Evolutionary conservation across 2,888 invertebrate genomes (phyloP).

Genomic region (Drosophila dives): DNA sequence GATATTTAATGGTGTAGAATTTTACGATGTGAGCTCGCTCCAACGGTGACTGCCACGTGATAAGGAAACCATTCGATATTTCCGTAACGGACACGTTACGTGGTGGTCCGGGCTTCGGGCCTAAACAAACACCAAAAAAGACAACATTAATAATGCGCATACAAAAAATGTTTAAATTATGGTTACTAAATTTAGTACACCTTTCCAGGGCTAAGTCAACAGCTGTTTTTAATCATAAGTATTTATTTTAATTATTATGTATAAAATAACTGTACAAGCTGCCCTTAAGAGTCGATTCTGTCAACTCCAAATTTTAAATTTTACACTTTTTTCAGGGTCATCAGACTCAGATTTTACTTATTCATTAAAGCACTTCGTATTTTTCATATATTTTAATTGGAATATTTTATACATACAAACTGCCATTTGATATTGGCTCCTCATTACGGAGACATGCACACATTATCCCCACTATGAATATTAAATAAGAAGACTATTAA

Average conservation of each 20-base stretch:
- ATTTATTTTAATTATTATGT: background rate
- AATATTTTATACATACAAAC: background rate
- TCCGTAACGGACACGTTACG: constrained; percentile 95
- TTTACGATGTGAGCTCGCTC: constrained; percentile 93
- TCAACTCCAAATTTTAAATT: background rate
- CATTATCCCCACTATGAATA: constrained; percentile 16
- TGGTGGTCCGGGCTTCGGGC: constrained; percentile 96
- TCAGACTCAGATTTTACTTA: too few species aligned
- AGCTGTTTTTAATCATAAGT: background rate
- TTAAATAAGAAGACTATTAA: constrained; percentile 27
- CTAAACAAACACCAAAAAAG: constrained; percentile 85
- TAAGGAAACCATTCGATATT: constrained; percentile 94
- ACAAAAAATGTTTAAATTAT: background rate
- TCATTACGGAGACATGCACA: background rate
- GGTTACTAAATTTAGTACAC: background rate
- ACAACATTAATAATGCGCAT: constrained; percentile 5
- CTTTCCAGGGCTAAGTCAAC: background rate
- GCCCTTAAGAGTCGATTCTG: background rate
- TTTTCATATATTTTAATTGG: background rate
- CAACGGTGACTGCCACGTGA: constrained; percentile 94
- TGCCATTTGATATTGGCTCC: background rate
- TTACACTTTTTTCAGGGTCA: background rate
- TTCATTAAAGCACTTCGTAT: background rate
- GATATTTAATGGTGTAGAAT: constrained; percentile 96
- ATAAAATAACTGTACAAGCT: background rate